Evolutionary conservation across 2,888 invertebrate genomes (phyloP).

Genomic region (Calameuta idolon): DNA sequence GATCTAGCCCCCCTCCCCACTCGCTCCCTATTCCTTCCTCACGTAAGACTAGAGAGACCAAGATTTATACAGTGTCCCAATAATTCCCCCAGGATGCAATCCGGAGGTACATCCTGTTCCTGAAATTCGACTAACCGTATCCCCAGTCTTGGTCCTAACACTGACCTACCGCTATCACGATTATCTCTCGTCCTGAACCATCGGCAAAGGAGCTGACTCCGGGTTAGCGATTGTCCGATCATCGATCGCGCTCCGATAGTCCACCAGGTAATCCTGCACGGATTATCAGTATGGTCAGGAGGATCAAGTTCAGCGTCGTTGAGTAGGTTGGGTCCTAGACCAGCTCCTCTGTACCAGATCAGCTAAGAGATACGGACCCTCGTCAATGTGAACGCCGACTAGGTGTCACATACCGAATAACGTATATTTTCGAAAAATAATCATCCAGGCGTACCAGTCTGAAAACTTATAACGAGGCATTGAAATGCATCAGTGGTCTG

Average conservation of each 20-base stretch:
- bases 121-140: neutral
- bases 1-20: neutral
- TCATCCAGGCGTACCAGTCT: neutral
- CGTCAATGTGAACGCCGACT: neutral
- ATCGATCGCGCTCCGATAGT: neutral
- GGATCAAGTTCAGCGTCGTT: neutral
- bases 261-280: neutral
- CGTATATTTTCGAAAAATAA: neutral
- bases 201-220: neutral
- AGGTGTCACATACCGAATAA: neutral
- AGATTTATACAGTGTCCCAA: neutral
- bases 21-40: neutral
- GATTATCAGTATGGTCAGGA: neutral
- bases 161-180: neutral
- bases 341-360: too few relatives aligned
- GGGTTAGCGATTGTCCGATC: neutral
- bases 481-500: neutral
- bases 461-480: neutral
- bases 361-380: too few relatives aligned
- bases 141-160: neutral
- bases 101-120: neutral
- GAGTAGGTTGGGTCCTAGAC: neutral
- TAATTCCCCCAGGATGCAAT: neutral
- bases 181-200: neutral
- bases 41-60: neutral